Conservation (phyloP, 2,113 vertebrate genomes). For the Falcunculus frontatus region DNA sequence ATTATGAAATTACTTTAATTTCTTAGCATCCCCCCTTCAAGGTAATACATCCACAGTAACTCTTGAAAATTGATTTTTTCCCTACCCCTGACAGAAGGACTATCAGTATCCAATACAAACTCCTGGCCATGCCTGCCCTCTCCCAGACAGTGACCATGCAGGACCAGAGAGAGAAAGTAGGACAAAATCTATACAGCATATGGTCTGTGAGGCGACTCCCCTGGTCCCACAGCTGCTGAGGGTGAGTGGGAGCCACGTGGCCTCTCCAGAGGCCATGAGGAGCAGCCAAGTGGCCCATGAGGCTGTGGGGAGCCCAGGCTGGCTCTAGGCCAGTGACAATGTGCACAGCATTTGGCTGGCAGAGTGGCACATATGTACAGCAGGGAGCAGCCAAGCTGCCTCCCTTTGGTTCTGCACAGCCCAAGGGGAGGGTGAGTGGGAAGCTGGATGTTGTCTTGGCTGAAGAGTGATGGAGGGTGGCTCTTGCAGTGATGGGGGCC, state of each 20-base stretch:
- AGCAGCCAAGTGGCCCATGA: not conserved
- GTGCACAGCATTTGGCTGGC: not conserved
- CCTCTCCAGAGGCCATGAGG: not conserved
- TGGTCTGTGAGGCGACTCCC: fast-evolving
- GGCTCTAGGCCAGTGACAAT: not conserved
- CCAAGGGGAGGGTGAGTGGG: not conserved
- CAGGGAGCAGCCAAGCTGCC: not conserved
- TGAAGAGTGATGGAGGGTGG: not conserved
- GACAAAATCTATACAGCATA: not conserved
- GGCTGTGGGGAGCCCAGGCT: not conserved
- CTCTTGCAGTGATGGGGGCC: fast-evolving
- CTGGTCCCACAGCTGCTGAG: not conserved
- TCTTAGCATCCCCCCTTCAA: not conserved
- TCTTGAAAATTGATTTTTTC: not conserved
- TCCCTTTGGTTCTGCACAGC: not conserved
- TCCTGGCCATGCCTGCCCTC: not conserved
- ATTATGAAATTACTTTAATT: not conserved
- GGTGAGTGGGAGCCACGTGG: fast-evolving
- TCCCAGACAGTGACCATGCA: not conserved
- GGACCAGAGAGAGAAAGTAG: not conserved
- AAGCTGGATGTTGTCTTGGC: not conserved
- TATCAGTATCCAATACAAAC: not conserved
- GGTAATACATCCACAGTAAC: not conserved
- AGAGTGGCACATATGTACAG: not conserved
- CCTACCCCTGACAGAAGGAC: not conserved